These are phyloP conservation scores for Maniola jurtina DNA, from an alignment of 1,140 invertebrate species.

Conservation along the genomic window DNA sequence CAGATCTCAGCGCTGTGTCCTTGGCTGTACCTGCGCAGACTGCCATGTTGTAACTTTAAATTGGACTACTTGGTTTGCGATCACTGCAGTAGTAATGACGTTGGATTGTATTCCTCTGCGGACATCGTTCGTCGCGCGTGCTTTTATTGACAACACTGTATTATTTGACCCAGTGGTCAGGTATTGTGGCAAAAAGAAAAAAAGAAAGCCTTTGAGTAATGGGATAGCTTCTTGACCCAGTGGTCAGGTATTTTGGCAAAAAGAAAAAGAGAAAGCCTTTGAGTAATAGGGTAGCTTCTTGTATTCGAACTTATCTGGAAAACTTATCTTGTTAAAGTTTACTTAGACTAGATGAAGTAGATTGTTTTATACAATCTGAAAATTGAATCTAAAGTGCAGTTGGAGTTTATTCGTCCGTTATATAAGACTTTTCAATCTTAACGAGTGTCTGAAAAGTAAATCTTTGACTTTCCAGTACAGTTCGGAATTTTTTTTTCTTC, in stretches of 20 bases:
- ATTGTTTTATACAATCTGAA: constrained; percentile 7
- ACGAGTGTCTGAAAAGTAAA: not conserved
- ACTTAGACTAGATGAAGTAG: not conserved
- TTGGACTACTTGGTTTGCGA: too few relatives aligned
- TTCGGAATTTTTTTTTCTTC: too few relatives aligned
- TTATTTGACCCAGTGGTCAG: not conserved
- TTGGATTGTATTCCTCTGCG: too few relatives aligned
- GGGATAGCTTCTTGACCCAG: not conserved
- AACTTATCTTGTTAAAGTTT: constrained; percentile 10
- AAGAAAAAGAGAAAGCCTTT: not conserved
- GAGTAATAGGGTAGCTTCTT: not conserved
- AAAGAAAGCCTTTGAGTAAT: not conserved
- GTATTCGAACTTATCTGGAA: not conserved
- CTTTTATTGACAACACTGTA: too few relatives aligned
- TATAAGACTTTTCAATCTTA: not conserved
- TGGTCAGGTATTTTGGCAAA: not conserved
- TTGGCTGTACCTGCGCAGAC: too few relatives aligned
- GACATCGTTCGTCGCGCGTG: too few relatives aligned
- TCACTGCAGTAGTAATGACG: too few relatives aligned
- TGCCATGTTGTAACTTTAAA: too few relatives aligned
- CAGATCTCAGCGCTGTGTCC: too few relatives aligned
- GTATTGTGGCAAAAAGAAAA: not conserved
- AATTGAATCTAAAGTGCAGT: constrained; percentile 1
- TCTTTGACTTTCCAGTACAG: not conserved
- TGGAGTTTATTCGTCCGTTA: not conserved